Base-by-base conservation (phyloP, 2,797 vertebrate species). In the Tympanoctomys barrerae region DNA sequence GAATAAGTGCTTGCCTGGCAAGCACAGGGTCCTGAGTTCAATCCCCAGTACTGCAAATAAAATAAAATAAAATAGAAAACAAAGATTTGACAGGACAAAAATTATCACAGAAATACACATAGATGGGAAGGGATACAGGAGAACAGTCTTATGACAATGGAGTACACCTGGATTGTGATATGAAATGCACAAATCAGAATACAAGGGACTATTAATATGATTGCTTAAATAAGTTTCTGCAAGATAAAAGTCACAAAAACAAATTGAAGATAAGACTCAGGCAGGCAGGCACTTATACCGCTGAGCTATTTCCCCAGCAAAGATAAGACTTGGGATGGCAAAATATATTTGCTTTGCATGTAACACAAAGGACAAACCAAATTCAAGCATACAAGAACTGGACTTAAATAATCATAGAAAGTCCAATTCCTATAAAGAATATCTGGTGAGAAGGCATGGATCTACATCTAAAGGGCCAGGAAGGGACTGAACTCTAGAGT, bases 221-320 rank as follows among this genome's bases (percentile, higher is more conserved):
- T 36, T 10, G 71, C 90, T 95, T 81, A 92, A 12, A 80, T 33
- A 90, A 87, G 96, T 93, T 89, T 95, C 61, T 87, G 42, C 2
- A 83, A 6, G 4, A 82, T 42, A 92, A 95, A 86, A 93, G 52
- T 28, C 89, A 75, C 46, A 93, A 89, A 96, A 57, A 80, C 68
- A 79, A 18, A 57, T 19, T 57, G 54, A 57, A 57, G 16, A 16
- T 57, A 57, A 57, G 54, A 18, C 54, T 57, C 42, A 42, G 54
- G 54, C 54, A 57, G 54, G 14, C 16, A 57, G 54, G 54, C 54
- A 57, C 54, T 57, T 57, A 57, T 18, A 14, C 14, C 19, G 54
- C 54, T 57, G 14, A 57, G 54, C 14, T 57, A 57, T 57, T 14
- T 57, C 16, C 14, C 1, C 3, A 5, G 54, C 54, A 5, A 57